These are phyloP conservation scores for Loris lydekkerianus DNA, from an alignment of 2,797 vertebrate genomes.

Conservation along the genomic window DNA sequence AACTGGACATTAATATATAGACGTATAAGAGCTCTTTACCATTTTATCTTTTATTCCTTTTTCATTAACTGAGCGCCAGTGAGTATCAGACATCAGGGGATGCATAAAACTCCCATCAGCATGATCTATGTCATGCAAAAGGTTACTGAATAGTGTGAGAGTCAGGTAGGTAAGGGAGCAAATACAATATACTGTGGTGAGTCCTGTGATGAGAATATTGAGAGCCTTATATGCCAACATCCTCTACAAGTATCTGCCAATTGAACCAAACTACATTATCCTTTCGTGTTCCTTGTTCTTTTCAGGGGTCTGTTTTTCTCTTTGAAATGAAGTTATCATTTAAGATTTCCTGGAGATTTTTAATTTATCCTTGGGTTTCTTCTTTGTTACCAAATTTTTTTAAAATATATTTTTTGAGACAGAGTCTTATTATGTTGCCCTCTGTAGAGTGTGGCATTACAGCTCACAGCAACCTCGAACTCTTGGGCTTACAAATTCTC, in stretches of 20 bases:
- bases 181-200: fast-evolving
- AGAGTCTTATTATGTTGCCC: too few species aligned
- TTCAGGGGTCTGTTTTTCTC: not conserved
- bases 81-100: fast-evolving
- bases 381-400: not conserved
- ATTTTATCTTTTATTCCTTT: not conserved
- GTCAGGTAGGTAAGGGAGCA: too few species aligned
- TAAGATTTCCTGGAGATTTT: not conserved
- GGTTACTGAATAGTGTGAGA: fast-evolving
- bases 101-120: fast-evolving
- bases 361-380: not conserved
- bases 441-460: too few species aligned
- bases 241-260: not conserved
- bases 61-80: not conserved
- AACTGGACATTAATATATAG: fast-evolving
- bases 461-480: too few species aligned
- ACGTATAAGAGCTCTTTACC: fast-evolving
- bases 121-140: fast-evolving
- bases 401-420: too few species aligned
- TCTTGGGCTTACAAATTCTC: too few species aligned
- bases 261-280: not conserved
- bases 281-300: not conserved
- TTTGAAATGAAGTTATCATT: not conserved
- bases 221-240: fast-evolving
- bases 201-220: fast-evolving